These are phyloP conservation scores for Steinernema feltiae DNA, from an alignment of 1,140 invertebrate genomes.

Conservation along the genomic window DNA sequence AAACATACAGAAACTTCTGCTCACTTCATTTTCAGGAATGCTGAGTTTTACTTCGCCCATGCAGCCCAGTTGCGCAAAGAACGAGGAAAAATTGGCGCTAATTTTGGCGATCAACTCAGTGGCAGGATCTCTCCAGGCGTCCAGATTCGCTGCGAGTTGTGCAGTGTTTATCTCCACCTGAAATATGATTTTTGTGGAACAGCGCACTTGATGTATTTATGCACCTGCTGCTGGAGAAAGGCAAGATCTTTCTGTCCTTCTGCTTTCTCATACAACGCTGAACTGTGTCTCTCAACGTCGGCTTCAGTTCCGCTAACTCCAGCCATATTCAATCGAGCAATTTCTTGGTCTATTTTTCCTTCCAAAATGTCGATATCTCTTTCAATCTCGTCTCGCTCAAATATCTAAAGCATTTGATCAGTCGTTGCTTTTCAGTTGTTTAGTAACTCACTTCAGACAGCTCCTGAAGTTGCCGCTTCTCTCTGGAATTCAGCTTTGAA, in stretches of 20 bases:
- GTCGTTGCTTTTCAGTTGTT: too few relatives aligned
- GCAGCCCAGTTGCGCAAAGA: slow-evolving; percentile 74
- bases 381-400: slow-evolving; percentile 11
- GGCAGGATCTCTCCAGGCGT: slow-evolving; percentile 68
- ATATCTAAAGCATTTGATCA: too few relatives aligned
- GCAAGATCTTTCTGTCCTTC: background rate
- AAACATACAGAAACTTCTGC: slow-evolving; percentile 24
- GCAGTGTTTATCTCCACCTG: slow-evolving; percentile 62
- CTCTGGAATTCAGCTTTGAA: background rate
- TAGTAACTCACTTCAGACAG: background rate
- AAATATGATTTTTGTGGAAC: slow-evolving; percentile 3
- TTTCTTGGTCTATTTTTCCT: background rate
- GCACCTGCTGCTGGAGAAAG: background rate
- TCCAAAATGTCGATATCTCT: slow-evolving; percentile 27
- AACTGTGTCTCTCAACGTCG: background rate
- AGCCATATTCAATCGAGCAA: background rate
- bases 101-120: slow-evolving; percentile 66
- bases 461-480: background rate
- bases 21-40: slow-evolving; percentile 59
- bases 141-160: slow-evolving; percentile 60
- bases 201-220: background rate
- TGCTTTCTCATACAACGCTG: too few relatives aligned
- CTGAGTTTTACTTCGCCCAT: slow-evolving; percentile 73
- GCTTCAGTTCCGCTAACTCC: slow-evolving; percentile 21
- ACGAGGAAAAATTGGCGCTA: slow-evolving; percentile 68